These are phyloP conservation scores for Zaprionus nigranus DNA, from an alignment of 1,140 invertebrate species.

Conservation along the genomic window DNA sequence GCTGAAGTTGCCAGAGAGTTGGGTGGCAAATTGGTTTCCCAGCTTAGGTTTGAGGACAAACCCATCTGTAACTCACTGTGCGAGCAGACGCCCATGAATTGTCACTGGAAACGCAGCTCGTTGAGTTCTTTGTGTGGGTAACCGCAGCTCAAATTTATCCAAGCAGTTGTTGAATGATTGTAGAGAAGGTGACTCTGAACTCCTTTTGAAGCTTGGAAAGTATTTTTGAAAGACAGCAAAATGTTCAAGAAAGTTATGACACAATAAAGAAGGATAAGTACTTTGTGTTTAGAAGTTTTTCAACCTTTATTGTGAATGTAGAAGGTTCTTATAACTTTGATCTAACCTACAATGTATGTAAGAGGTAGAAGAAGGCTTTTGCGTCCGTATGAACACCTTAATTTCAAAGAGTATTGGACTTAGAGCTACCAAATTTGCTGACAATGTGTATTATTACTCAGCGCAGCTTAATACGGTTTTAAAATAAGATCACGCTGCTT, in stretches of 20 bases:
- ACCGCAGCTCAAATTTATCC: not conserved
- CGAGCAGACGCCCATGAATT: conserved; percentile 11
- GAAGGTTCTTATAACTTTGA: not conserved
- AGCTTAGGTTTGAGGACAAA: conserved; percentile 7
- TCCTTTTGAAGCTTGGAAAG: not conserved
- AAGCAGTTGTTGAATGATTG: not conserved
- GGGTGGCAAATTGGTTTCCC: conserved; percentile 14
- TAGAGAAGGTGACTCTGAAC: not conserved
- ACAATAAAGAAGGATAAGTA: not conserved
- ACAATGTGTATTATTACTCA: not conserved
- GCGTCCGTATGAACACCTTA: too few species aligned
- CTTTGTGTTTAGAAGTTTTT: not conserved
- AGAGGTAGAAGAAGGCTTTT: too few species aligned
- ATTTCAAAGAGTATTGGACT: too few species aligned
- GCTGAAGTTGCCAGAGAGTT: conserved; percentile 14
- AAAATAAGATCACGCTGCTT: too few species aligned
- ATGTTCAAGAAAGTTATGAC: not conserved
- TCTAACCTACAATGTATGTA: too few species aligned
- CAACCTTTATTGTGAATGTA: not conserved
- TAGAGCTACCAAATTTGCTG: not conserved
- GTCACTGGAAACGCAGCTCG: conserved; percentile 2
- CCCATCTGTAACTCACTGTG: not conserved
- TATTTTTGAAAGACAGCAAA: not conserved
- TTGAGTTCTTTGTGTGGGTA: not conserved
- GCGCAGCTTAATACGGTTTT: too few species aligned